Evolutionary conservation across 2,797 vertebrate species (phyloP).

Genomic region (Pteropus rufus): DNA sequence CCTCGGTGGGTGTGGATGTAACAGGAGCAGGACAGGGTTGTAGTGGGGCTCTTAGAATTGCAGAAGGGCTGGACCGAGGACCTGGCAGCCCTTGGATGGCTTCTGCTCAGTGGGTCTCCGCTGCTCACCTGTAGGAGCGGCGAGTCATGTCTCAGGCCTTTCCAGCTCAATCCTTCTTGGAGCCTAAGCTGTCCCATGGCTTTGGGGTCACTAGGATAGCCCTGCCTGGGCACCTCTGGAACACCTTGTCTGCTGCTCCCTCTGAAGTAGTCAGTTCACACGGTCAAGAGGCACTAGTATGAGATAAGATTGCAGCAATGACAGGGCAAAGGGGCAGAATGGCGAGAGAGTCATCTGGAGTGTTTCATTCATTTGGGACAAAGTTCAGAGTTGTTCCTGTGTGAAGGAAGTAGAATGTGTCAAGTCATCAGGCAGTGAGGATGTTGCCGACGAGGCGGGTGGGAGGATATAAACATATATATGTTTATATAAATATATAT

Average conservation of each 20-base stretch:
- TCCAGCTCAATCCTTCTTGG: neutral
- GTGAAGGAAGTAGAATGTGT: neutral
- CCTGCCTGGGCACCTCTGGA: neutral
- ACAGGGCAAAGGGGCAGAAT: neutral
- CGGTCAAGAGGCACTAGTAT: accelerated
- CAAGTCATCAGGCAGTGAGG: accelerated
- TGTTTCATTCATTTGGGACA: neutral
- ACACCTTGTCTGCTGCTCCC: neutral
- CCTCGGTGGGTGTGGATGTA: accelerated
- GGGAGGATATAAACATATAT: neutral
- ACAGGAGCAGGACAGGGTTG: neutral
- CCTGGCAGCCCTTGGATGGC: neutral
- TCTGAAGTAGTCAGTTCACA: too few relatives aligned
- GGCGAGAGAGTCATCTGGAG: neutral
- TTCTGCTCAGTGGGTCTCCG: neutral
- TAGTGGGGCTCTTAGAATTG: neutral
- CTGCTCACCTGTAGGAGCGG: accelerated
- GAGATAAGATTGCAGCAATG: neutral
- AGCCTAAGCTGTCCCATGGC: neutral
- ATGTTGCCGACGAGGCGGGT: accelerated
- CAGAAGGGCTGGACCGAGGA: neutral
- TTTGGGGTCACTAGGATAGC: neutral
- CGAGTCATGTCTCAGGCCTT: neutral
- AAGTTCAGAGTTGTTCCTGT: neutral
- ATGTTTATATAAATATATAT: too few relatives aligned